Percentiles rank a stretch among this genome's conserved stretches.
These are phyloP conservation scores for Setipinna tenuifilis DNA, from an alignment of 2,797 vertebrate species.

Conservation along the genomic window DNA sequence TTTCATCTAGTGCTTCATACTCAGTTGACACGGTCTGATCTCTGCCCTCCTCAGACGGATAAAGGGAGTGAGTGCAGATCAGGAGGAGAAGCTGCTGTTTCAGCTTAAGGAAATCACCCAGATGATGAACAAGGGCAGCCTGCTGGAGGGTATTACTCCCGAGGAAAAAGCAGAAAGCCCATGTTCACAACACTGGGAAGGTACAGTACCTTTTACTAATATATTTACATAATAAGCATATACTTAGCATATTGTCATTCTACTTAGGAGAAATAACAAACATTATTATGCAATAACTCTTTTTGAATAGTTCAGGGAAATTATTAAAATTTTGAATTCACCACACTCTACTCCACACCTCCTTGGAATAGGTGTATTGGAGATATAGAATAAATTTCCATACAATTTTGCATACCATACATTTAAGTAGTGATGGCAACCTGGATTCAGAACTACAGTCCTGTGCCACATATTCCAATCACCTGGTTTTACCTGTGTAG, in stretches of 20 bases:
- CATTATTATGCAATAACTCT: no score
- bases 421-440: no score
- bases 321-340: no score
- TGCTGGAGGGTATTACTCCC: slow-evolving; percentile 79
- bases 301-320: no score
- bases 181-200: slow-evolving; percentile 82
- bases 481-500: no score
- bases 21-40: background rate
- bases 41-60: slow-evolving; percentile 58
- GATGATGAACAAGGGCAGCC: slow-evolving; percentile 89
- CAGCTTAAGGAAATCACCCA: slow-evolving; percentile 92
- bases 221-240: background rate
- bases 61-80: slow-evolving; percentile 81
- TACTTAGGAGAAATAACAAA: no score
- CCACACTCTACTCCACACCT: no score
- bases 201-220: slow-evolving; percentile 61
- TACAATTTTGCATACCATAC: no score
- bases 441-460: no score
- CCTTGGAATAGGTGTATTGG: no score
- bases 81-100: slow-evolving; percentile 88
- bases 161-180: slow-evolving; percentile 80
- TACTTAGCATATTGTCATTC: background rate
- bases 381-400: no score
- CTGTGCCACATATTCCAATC: no score
- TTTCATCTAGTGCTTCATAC: background rate